Evolutionary conservation across 2,797 vertebrate genomes (phyloP).

Genomic region (Lophotriccus pileatus): DNA sequence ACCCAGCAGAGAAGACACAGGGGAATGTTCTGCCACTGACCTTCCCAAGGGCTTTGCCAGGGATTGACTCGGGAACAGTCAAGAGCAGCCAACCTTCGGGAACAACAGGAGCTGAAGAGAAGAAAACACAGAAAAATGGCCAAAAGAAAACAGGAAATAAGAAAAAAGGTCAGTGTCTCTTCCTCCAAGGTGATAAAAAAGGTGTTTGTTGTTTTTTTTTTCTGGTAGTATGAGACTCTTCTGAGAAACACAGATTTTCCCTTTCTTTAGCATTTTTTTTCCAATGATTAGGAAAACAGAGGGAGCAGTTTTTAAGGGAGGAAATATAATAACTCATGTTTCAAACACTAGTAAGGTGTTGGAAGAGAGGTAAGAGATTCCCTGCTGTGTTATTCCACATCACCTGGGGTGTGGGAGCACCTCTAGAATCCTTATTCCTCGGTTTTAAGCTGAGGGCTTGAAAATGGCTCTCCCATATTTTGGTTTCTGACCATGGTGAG

Average conservation of each 20-base stretch:
- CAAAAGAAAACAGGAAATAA: constrained; percentile 23
- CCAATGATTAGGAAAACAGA: neutral
- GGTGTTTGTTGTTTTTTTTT: neutral
- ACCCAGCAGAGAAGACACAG: neutral
- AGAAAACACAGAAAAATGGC: neutral
- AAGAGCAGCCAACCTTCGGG: neutral
- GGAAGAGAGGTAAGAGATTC: neutral
- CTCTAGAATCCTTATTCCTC: neutral
- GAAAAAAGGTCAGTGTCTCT: neutral
- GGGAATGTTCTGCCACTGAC: neutral
- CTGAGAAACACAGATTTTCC: neutral
- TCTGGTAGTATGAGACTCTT: neutral
- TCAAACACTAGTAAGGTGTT: neutral
- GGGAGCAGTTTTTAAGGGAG: neutral
- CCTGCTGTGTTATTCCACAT: neutral
- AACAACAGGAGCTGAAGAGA: neutral
- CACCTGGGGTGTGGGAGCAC: neutral
- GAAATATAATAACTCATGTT: neutral
- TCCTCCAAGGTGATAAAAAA: constrained; percentile 27
- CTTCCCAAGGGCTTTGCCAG: constrained; percentile 25
- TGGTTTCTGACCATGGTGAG: neutral
- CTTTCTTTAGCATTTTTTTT: neutral
- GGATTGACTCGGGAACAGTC: neutral
- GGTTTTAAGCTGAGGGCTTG: neutral
- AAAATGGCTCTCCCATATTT: neutral